Base-by-base conservation (phyloP, 2,888 invertebrate genomes). In the Blera fallax region DNA sequence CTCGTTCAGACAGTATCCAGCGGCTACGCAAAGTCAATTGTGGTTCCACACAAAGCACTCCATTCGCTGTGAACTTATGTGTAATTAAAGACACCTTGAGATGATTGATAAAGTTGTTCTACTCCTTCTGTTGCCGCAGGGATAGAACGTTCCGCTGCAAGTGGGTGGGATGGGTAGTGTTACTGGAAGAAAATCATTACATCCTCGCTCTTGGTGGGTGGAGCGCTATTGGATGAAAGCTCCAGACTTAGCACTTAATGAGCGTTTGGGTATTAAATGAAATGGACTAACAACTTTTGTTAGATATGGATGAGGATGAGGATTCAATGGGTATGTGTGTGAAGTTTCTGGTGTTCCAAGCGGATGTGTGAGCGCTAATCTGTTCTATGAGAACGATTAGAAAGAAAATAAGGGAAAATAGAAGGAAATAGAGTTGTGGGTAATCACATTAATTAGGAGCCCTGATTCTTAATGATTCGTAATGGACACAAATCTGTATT, bases 51-150 rank as follows among this genome's bases (percentile, higher is more conserved):
- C 6, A 32, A 18, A 5, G 24, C 16, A 60, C 27, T 40, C 34
- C 24, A 34, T 34, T 43, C 18, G 6, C 24, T 54, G 50, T 56
- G 56, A 58, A 74, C 43, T 62, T 18, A 43, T 14, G 34, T 62
- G 64, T 79, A 69, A 74, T 79, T 70, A 64, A 58, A 65, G 58
- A 70, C 79, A 80, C 74, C 69, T 84, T 70, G 34, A 40, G 34
- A 58, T 74, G 80, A 80, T 74, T 70, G 74, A 69, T 74, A 80
- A 69, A 65, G 69, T 70, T 79, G 60, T 56, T 52, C 45, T 43
- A 32, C n/a, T 37, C 8, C 4, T 54, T 77, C 58, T 27, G 48
- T 70, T 37, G 24, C 56, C 27, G 8, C 21, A 58, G 72, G 65
- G 43, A 64, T 43, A 43, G 4, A 43, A 3, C 7, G 14, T n/a